Evolutionary conservation across 2,888 invertebrate species (phyloP), one percentile per base, ranked within the genome.

Genomic region (Cerceris ruficornis): DNA sequence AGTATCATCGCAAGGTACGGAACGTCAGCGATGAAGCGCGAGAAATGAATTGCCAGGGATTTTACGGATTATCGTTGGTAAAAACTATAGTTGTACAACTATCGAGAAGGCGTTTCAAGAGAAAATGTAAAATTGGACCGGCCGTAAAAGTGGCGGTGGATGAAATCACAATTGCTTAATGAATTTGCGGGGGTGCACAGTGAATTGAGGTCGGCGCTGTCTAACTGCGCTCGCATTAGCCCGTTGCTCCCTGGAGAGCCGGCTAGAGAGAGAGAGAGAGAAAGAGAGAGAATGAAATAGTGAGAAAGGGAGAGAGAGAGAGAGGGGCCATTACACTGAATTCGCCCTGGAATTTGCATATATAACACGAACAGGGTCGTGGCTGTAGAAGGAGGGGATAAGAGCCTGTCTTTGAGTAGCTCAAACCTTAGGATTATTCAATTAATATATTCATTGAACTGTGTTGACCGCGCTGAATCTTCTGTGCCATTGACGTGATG

Each of bases 81-180:
- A 75, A 61, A 65, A 17, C 66, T 28, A 66, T 52, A 55, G 52
- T 81, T 69, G 60, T 61, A 42, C 64, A 46, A 14, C 17, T 66
- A 59, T 70, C 70, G 55, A 28, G 67, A 62, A 61, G 73, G 41
- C 64, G 58, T 49, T 73, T 81, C 65, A 70, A 65, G 59, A 64
- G 52, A 52, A 70, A 42, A 28, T 67, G 70, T 80, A 86, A 82
- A 86, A 85, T 68, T 73, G 72, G 77, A 71, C 79, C 69, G 59
- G 60, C 62, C 71, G 77, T 83, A 84, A 84, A 78, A 84, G 78
- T 81, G 84, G 58, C 66, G 80, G 69, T 69, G 82, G 80, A 84
- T 82, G 80, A 87, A 87, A 87, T 88, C 86, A 81, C 86, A 84
- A 87, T 87, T 81, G 84, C 86, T 86, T 85, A 88, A 87, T 87